Percentiles rank a stretch among this genome's conserved stretches.
Evolutionary conservation across 2,797 vertebrate species (phyloP).

Genomic region (Atherinosoma microstoma): DNA sequence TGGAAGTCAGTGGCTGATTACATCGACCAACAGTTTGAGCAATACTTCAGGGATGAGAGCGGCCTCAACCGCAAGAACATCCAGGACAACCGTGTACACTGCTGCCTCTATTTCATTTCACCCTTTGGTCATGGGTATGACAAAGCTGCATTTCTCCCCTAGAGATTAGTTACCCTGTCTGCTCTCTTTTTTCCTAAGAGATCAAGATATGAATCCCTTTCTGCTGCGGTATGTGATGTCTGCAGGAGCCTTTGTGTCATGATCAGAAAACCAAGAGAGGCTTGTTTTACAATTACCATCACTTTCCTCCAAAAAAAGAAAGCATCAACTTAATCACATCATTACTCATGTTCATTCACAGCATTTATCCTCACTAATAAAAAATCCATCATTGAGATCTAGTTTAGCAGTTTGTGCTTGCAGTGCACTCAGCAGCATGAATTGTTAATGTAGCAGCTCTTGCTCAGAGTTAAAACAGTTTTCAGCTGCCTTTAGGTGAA

Average conservation of each 20-base stretch:
- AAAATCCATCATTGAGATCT: conserved; percentile 4
- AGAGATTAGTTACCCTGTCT: neutral
- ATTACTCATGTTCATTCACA: neutral
- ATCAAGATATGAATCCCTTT: neutral
- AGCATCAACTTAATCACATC: neutral
- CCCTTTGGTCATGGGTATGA: conserved; percentile 94
- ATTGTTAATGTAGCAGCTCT: conserved; percentile 48
- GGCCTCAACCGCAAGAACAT: conserved; percentile 98
- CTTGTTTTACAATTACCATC: neutral
- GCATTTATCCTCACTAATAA: neutral
- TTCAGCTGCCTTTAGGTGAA: conserved; percentile 45
- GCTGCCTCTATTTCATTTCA: conserved; percentile 98
- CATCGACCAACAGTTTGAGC: conserved; percentile 98
- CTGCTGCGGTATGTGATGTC: neutral
- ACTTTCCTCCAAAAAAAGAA: neutral
- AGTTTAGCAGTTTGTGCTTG: conserved; percentile 5
- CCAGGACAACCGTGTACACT: conserved; percentile 97
- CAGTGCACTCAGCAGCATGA: conserved; percentile 22
- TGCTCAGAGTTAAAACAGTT: conserved; percentile 35
- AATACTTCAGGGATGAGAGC: conserved; percentile 98
- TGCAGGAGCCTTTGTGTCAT: neutral
- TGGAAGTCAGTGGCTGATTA: conserved; percentile 98
- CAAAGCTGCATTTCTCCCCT: conserved; percentile 4
- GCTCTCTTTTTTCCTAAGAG: conserved; percentile 3
- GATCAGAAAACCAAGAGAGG: neutral